Evolutionary conservation across 2,113 vertebrate species (phyloP).

Genomic region (Charina bottae): DNA sequence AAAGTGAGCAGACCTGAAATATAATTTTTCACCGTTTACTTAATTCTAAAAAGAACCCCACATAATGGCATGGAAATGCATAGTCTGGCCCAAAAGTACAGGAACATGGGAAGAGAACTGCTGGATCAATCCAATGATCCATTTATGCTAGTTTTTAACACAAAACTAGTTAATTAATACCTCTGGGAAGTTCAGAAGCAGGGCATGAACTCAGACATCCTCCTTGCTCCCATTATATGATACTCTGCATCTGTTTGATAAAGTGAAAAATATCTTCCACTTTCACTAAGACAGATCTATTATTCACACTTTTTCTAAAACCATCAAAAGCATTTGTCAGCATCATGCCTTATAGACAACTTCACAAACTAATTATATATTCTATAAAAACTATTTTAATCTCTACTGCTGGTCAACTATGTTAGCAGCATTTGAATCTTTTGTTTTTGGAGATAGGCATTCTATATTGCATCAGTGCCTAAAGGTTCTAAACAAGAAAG

Average conservation of each 20-base stretch:
- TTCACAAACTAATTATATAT: neutral
- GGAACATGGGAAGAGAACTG: neutral
- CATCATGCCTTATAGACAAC: neutral
- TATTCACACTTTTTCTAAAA: neutral
- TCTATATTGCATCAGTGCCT: neutral
- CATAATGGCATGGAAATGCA: neutral
- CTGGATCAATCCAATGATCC: neutral
- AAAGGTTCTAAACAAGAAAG: neutral
- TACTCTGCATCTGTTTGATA: neutral
- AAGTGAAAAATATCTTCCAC: neutral
- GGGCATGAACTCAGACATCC: neutral
- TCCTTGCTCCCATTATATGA: neutral
- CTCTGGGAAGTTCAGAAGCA: neutral
- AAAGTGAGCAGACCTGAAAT: neutral
- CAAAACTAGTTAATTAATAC: neutral
- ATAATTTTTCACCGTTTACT: neutral
- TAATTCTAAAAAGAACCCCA: neutral
- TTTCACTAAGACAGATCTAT: neutral
- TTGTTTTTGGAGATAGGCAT: neutral
- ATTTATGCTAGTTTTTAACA: neutral
- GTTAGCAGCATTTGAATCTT: too few species aligned
- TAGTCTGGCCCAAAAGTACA: neutral
- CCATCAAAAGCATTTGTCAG: neutral
- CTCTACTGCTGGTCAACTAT: neutral
- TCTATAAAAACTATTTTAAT: neutral